A percentile compares a stretch with the other conserved stretches of the same genome.
Conservation (phyloP, 2,113 vertebrate genomes). For the Morone chrysops region DNA sequence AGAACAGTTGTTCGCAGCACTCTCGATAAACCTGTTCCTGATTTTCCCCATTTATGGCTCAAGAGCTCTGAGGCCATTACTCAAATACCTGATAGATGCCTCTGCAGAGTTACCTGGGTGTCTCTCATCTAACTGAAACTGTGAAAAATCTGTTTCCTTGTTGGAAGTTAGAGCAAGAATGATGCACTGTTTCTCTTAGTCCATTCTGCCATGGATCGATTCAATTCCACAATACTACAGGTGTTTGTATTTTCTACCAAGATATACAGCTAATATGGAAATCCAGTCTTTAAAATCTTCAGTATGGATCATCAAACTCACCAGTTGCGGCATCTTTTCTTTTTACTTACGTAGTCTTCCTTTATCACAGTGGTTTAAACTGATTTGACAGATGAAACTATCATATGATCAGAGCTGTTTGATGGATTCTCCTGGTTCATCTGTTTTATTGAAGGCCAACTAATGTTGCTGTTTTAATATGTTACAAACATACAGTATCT, state of each 20-base stretch:
- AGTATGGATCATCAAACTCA: not conserved
- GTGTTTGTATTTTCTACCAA: not conserved
- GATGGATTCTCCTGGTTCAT: not conserved
- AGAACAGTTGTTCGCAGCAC: constrained; percentile 19
- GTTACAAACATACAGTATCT: not conserved
- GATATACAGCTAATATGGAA: not conserved
- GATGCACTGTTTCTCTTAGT: not conserved
- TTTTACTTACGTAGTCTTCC: not conserved
- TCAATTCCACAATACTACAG: no score
- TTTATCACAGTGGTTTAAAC: not conserved
- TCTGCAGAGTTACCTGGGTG: not conserved
- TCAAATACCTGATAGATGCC: constrained; percentile 62
- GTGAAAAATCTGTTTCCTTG: not conserved
- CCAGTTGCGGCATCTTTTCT: not conserved
- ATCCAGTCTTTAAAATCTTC: not conserved
- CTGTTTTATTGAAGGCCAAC: not conserved
- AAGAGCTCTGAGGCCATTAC: constrained; percentile 32
- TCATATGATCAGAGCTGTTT: not conserved
- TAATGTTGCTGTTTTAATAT: not conserved
- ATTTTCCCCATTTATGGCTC: constrained; percentile 12
- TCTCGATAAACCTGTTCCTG: constrained; percentile 75
- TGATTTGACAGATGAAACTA: no score
- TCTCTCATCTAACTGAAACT: not conserved
- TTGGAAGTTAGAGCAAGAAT: not conserved
- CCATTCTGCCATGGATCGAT: not conserved